phyloP scores from a whole-genome alignment of 2,113 vertebrate genomes.

The Rhinichthys klamathensis region DNA sequence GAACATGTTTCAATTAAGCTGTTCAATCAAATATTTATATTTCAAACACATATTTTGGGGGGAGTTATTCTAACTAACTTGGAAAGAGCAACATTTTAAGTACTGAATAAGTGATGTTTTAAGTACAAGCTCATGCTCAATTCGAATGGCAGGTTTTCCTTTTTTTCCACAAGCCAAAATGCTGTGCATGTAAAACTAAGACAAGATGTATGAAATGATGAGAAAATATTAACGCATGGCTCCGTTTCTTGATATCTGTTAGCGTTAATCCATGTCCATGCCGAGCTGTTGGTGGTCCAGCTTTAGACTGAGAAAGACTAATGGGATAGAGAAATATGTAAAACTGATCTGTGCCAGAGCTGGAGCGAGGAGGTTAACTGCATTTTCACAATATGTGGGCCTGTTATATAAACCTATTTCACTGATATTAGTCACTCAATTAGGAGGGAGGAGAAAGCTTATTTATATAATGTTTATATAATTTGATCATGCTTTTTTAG shows the following conservation, averaged over 20 bases:
- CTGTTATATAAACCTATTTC: constrained; percentile 47
- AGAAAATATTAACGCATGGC: constrained; percentile 3
- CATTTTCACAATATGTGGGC: constrained; percentile 32
- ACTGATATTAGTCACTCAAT: constrained; percentile 42
- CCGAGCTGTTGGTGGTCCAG: constrained; percentile 14
- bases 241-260: neutral
- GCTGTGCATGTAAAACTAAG: neutral
- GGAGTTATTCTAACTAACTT: neutral
- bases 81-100: neutral
- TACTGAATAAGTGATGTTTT: neutral
- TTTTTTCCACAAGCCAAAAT: neutral
- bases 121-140: neutral
- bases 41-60: too few relatives aligned
- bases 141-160: neutral
- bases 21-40: too few relatives aligned
- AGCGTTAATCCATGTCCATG: constrained; percentile 3
- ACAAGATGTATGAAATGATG: neutral
- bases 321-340: neutral
- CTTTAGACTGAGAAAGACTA: constrained; percentile 24
- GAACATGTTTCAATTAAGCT: too few relatives aligned
- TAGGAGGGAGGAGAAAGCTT: constrained; percentile 16
- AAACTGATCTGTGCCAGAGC: neutral
- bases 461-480: constrained; percentile 22
- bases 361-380: constrained; percentile 6
- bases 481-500: neutral